Conservation (phyloP, 2,797 vertebrate genomes). For the Tenualosa thibaudeaui region DNA sequence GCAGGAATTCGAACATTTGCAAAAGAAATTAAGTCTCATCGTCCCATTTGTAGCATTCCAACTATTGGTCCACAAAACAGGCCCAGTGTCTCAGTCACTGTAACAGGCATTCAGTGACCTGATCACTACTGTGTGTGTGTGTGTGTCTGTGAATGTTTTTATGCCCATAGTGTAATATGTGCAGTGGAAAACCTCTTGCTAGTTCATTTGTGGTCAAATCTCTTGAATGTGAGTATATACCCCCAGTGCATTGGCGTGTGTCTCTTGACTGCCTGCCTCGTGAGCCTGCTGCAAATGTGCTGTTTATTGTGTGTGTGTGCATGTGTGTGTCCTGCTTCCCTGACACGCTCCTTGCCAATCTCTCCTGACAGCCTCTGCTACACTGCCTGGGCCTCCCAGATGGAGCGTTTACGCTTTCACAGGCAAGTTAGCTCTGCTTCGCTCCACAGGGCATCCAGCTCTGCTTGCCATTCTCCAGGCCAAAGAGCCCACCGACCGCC, state of each 20-base stretch:
- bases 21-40: constrained; percentile 1
- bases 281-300: constrained; percentile 7
- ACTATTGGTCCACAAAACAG: neutral
- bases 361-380: constrained; percentile 53
- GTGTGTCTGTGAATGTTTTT: neutral
- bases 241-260: constrained; percentile 11
- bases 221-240: constrained; percentile 21
- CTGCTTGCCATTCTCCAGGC: neutral
- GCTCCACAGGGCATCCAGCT: neutral
- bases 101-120: neutral
- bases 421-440: constrained; percentile 52
- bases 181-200: constrained; percentile 9
- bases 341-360: constrained; percentile 62
- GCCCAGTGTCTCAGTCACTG: neutral
- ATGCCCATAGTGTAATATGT: neutral
- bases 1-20: constrained; percentile 6
- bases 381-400: constrained; percentile 56
- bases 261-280: neutral
- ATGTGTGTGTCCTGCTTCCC: neutral
- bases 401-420: constrained; percentile 63
- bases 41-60: constrained; percentile 10
- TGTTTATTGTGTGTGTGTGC: constrained; percentile 22
- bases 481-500: constrained; percentile 8
- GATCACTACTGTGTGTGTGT: neutral
- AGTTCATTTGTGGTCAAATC: constrained; percentile 18